Evolutionary conservation across 2,888 invertebrate species (phyloP).

Genomic region (Heliconius erato): DNA sequence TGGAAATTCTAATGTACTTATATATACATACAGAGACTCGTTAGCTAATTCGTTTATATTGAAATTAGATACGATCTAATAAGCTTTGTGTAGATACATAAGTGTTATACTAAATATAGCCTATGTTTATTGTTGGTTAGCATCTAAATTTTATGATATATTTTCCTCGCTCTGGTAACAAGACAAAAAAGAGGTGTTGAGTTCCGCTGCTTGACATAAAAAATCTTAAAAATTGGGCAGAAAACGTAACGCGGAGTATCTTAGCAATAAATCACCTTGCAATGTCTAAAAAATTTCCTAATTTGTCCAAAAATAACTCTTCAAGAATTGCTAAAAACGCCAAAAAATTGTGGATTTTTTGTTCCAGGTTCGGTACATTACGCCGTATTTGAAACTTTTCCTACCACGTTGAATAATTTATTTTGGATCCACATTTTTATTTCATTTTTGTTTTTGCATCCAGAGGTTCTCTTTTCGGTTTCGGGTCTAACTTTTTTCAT

Average conservation of each 20-base stretch:
- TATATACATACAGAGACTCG: conserved; percentile 1
- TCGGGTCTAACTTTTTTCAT: not conserved
- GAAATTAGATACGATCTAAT: conserved; percentile 1
- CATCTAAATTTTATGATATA: not conserved
- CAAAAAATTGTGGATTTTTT: not conserved
- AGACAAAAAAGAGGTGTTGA: not conserved
- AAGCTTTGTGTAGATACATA: not conserved
- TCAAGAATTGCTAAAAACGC: not conserved
- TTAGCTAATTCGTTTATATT: conserved; percentile 22
- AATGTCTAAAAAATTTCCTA: too few species aligned
- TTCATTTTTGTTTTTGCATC: conserved; percentile 2
- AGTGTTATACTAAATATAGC: not conserved
- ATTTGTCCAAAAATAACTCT: not conserved
- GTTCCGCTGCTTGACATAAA: not conserved
- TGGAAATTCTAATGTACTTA: not conserved
- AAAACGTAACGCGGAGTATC: too few species aligned
- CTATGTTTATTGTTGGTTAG: not conserved
- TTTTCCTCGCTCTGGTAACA: too few species aligned
- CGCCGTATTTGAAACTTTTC: not conserved
- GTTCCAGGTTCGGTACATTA: not conserved
- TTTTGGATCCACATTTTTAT: conserved; percentile 6
- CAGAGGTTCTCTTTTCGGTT: not conserved
- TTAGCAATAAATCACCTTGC: too few species aligned
- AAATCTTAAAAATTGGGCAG: too few species aligned
- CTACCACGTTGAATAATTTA: not conserved